A percentile compares a stretch with the other conserved stretches of the same genome.
Evolutionary conservation across 2,113 vertebrate genomes (phyloP).

Genomic region (Channa maculata): DNA sequence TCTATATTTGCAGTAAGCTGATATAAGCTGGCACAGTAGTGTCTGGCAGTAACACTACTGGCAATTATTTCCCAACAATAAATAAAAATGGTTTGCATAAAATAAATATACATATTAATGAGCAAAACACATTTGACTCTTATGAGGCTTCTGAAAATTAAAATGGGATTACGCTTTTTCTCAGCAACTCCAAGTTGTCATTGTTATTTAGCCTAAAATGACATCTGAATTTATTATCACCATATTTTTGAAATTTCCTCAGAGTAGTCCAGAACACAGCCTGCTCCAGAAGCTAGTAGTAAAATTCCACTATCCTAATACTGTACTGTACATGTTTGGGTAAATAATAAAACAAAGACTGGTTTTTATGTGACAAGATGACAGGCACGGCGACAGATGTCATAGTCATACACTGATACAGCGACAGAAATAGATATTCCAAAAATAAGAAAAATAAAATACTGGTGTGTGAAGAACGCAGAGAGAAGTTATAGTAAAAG

Average conservation of each 20-base stretch:
- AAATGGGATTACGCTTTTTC: constrained; percentile 45
- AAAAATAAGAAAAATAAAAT: constrained; percentile 1
- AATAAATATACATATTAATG: constrained; percentile 42
- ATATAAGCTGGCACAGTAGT: constrained; percentile 43
- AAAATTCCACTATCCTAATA: constrained; percentile 48
- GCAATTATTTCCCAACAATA: constrained; percentile 43
- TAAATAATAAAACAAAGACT: constrained; percentile 55
- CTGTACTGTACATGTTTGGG: constrained; percentile 24
- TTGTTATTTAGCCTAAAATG: constrained; percentile 47
- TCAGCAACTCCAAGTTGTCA: constrained; percentile 48
- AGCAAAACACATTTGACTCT: constrained; percentile 40
- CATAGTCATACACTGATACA: constrained; percentile 27
- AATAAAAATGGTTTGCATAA: constrained; percentile 36
- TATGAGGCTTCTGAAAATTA: constrained; percentile 27
- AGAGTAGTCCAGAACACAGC: constrained; percentile 57
- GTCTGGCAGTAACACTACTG: constrained; percentile 34
- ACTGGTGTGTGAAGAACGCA: not conserved
- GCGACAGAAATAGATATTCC: constrained; percentile 32
- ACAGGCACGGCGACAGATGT: constrained; percentile 40
- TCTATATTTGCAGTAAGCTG: constrained; percentile 49
- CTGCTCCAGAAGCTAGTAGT: constrained; percentile 59
- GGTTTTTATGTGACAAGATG: constrained; percentile 46
- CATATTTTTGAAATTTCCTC: constrained; percentile 61
- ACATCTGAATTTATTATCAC: constrained; percentile 59
- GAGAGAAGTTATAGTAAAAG: constrained; percentile 11